Conservation (phyloP, 2,113 vertebrate genomes). For the Neoarius graeffei region DNA sequence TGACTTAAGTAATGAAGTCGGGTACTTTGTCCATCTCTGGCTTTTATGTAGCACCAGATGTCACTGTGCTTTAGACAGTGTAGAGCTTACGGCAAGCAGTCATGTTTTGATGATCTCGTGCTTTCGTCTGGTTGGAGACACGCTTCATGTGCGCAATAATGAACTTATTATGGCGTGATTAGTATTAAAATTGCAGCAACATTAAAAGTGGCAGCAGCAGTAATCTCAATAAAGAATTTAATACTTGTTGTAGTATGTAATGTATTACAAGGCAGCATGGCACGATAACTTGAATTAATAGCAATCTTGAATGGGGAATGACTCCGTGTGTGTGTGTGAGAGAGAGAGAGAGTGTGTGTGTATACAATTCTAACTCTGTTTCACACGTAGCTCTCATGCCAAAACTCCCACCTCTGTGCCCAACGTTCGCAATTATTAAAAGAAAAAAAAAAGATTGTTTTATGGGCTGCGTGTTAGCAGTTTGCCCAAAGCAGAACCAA, state of each 20-base stretch:
- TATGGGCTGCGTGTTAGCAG: conserved; percentile 66
- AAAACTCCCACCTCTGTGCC: neutral
- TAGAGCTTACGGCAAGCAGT: neutral
- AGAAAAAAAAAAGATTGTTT: conserved; percentile 52
- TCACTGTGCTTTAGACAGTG: neutral
- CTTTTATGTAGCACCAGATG: neutral
- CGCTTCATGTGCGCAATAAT: conserved; percentile 56
- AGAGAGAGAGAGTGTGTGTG: neutral
- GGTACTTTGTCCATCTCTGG: no score
- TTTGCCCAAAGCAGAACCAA: conserved; percentile 69
- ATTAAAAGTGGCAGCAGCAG: conserved; percentile 75
- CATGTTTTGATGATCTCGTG: conserved; percentile 5
- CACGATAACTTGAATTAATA: conserved; percentile 42
- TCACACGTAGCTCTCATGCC: neutral
- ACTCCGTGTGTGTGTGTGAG: neutral
- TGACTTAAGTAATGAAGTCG: no score
- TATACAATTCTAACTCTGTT: neutral
- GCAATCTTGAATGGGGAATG: conserved; percentile 11
- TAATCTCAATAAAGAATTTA: conserved; percentile 59
- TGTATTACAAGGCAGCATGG: conserved; percentile 75
- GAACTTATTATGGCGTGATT: conserved; percentile 74
- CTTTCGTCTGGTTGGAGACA: neutral
- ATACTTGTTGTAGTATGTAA: conserved; percentile 58
- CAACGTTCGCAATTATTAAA: conserved; percentile 39
- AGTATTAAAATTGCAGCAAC: conserved; percentile 64